These are phyloP conservation scores for Pentalonia nigronervosa DNA, from an alignment of 1,140 invertebrate genomes.

Conservation along the genomic window DNA sequence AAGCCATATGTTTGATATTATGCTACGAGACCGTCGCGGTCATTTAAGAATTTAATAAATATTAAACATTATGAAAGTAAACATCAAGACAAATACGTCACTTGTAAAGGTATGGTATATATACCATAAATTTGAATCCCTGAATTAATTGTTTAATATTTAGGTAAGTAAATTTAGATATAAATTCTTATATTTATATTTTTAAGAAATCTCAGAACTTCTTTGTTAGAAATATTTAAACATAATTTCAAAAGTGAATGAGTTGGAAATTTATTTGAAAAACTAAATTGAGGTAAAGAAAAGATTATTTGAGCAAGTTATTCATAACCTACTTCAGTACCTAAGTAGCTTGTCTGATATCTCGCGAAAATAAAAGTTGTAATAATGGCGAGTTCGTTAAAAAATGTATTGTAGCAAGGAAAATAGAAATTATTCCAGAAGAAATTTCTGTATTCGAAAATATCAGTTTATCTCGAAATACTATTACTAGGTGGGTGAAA, in stretches of 20 bases:
- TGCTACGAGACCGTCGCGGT: not conserved
- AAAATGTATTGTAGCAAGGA: not conserved
- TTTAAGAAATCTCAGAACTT: not conserved
- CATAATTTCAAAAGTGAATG: not conserved
- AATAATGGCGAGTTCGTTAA: not conserved
- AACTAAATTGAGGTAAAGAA: not conserved
- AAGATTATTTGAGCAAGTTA: not conserved
- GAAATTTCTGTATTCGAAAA: not conserved
- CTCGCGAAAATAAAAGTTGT: not conserved
- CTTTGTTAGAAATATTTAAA: not conserved
- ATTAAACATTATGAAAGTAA: not conserved
- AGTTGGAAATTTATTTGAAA: not conserved
- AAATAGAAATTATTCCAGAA: no score
- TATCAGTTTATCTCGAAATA: conserved; percentile 2
- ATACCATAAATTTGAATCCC: not conserved
- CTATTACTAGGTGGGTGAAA: not conserved
- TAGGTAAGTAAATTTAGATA: no score
- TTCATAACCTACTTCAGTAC: not conserved
- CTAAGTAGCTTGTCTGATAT: not conserved
- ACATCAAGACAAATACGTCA: not conserved
- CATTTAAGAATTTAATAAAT: not conserved
- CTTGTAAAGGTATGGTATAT: not conserved
- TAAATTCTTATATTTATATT: not conserved
- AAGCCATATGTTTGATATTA: not conserved
- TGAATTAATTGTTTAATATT: no score